These are phyloP conservation scores for Jacana jacana DNA, from an alignment of 2,113 vertebrate species.

Conservation along the genomic window DNA sequence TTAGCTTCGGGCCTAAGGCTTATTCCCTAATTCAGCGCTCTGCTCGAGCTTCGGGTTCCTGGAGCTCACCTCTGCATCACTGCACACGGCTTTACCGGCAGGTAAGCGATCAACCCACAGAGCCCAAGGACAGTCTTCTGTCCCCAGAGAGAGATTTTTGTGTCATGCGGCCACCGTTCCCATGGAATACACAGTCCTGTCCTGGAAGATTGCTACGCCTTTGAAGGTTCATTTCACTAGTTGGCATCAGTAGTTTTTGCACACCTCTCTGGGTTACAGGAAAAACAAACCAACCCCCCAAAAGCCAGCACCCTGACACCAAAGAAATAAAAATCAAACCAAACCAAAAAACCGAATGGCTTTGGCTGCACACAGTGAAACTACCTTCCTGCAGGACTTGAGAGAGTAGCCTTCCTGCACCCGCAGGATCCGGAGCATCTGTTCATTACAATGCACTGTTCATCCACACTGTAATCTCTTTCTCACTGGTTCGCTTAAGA, in stretches of 20 bases:
- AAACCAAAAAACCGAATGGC: neutral
- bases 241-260: neutral
- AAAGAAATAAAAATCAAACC: too few species aligned
- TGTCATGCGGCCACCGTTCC: neutral
- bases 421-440: neutral
- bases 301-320: neutral
- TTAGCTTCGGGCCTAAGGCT: neutral
- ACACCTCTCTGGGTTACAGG: neutral
- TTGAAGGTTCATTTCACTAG: neutral
- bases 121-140: neutral
- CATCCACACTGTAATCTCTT: neutral
- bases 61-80: neutral
- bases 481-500: neutral
- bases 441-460: neutral
- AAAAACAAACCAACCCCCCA: neutral
- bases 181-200: neutral
- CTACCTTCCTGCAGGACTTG: neutral
- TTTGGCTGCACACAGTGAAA: constrained; percentile 4
- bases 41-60: neutral
- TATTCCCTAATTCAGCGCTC: neutral
- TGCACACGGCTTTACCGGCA: rapidly evolving
- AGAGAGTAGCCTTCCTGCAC: neutral
- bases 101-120: neutral
- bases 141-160: neutral
- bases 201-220: neutral